phyloP scores from a whole-genome alignment of 2,113 vertebrate species.

The Columba janthina region DNA sequence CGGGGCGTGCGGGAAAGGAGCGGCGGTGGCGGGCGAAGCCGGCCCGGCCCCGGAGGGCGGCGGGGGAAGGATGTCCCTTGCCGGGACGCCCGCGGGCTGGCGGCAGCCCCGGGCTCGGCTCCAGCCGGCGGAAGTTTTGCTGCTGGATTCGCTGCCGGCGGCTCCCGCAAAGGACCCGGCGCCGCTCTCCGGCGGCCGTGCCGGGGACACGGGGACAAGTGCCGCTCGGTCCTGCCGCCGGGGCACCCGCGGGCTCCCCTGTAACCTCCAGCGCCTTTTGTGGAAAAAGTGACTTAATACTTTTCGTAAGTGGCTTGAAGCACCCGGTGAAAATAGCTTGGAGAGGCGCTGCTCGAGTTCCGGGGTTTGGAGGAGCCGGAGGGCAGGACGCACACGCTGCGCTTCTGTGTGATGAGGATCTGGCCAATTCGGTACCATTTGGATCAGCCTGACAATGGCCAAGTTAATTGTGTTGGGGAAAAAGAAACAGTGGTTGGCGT shows the following conservation, averaged over 20 bases:
- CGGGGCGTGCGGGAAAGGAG: no score
- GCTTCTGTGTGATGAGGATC: background rate
- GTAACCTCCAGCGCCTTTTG: background rate
- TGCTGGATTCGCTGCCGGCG: background rate
- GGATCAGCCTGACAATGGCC: background rate
- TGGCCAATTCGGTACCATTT: background rate
- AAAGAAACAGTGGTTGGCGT: background rate
- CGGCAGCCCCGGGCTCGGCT: background rate
- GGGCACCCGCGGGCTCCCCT: background rate
- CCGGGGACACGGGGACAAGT: background rate
- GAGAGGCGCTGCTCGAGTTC: background rate
- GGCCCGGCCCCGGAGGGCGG: background rate
- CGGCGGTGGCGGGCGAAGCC: background rate
- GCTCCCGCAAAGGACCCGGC: background rate
- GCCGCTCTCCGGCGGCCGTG: background rate
- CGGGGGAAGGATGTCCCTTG: background rate
- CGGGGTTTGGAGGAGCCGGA: fast-evolving
- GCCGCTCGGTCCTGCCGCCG: background rate
- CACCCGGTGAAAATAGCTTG: background rate
- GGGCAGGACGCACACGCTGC: background rate
- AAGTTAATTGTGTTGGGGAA: background rate
- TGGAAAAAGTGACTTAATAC: background rate
- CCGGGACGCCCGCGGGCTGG: background rate
- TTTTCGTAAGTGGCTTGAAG: background rate
- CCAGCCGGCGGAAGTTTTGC: background rate